A percentile compares a stretch with the other conserved stretches of the same genome.
phyloP scores from a whole-genome alignment of 2,113 vertebrate genomes.

The Melanotaenia duboulayi region DNA sequence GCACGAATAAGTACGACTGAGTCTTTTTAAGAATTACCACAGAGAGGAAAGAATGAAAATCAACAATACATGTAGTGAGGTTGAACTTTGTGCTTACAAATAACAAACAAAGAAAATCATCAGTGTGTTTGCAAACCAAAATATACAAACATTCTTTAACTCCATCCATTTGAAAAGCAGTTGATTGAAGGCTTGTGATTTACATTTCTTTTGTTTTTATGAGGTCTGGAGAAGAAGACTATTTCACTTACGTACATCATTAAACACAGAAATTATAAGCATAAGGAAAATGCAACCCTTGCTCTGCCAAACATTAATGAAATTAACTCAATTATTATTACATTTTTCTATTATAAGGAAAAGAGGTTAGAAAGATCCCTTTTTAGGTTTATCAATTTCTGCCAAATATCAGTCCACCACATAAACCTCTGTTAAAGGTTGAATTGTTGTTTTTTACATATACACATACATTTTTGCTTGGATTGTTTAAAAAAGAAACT shows the following conservation, averaged over 20 bases:
- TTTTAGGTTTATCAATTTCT: background rate
- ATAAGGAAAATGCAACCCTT: rapidly evolving
- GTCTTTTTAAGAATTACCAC: too few species aligned
- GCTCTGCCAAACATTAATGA: background rate
- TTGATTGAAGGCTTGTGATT: too few species aligned
- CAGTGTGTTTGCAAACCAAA: background rate
- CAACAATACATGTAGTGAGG: background rate
- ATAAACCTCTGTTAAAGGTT: background rate
- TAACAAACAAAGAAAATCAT: too few species aligned
- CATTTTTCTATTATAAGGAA: background rate
- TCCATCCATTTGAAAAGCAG: too few species aligned
- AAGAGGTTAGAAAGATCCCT: background rate
- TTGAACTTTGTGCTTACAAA: too few species aligned
- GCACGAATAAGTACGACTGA: too few species aligned
- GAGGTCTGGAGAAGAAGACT: too few species aligned
- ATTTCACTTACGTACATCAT: too few species aligned
- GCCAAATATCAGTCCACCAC: background rate
- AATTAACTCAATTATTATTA: background rate
- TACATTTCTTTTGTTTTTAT: background rate
- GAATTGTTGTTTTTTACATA: background rate
- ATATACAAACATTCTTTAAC: too few species aligned
- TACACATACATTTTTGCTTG: background rate
- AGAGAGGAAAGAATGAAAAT: background rate
- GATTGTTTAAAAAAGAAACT: background rate
- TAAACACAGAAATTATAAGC: background rate